phyloP scores from a whole-genome alignment of 1,140 invertebrate genomes.

The Battus philenor region DNA sequence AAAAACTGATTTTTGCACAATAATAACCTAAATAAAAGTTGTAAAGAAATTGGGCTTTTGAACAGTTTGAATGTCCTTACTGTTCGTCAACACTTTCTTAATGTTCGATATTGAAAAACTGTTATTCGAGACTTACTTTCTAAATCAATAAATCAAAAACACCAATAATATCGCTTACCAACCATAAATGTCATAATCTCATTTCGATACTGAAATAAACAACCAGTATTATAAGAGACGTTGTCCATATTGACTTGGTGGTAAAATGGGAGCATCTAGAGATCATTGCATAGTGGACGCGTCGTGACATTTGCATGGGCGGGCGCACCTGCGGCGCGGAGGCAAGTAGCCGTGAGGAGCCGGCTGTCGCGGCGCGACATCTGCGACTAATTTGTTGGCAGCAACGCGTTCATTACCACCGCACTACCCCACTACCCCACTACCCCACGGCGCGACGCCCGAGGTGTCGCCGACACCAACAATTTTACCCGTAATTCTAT shows the following conservation, averaged over 20 bases:
- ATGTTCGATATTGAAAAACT: no score
- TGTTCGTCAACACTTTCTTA: no score
- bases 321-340: constrained; percentile 47
- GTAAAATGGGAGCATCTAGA: background rate
- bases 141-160: no score
- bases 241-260: background rate
- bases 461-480: constrained; percentile 58
- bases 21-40: no score
- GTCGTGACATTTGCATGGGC: constrained; percentile 48
- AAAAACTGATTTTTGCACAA: no score
- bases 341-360: constrained; percentile 38
- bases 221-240: constrained; percentile 1
- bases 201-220: no score
- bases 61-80: no score
- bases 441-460: constrained; percentile 44
- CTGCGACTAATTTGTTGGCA: constrained; percentile 68
- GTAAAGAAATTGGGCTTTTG: no score
- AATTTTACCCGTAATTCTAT: constrained; percentile 66
- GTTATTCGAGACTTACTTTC: no score
- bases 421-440: constrained; percentile 30
- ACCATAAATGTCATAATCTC: no score
- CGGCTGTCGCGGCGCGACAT: constrained; percentile 64
- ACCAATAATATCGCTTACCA: no score
- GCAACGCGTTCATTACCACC: constrained; percentile 62
- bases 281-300: constrained; percentile 28